Evolutionary conservation across 1,140 invertebrate genomes (phyloP), one percentile per base, ranked within the genome.

Genomic region (Tigriopus japonicus): DNA sequence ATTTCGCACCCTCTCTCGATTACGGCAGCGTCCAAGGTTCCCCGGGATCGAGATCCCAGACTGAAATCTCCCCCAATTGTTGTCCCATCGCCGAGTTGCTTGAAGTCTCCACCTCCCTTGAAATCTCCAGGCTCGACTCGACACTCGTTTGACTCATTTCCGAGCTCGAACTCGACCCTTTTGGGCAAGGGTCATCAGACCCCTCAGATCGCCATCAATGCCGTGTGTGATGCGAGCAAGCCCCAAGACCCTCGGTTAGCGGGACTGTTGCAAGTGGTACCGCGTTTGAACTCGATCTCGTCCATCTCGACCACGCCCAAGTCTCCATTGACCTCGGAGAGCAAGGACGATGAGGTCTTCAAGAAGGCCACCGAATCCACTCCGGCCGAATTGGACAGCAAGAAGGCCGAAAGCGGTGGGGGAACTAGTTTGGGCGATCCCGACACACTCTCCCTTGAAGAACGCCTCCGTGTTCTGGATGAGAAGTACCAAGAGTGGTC

Each of bases 401-500:
- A 35, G 9, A 35, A 35, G 3, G 28, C 9, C 28, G 28, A 35
- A 9, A 9, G 28, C 9, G 28, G 28, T 35, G 28, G n/a, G n/a
- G n/a, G n/a, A n/a, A n/a, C 28, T 35, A 35, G 28, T 35, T 35
- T 35, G 45, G 45, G n/a, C 10, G 45, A 21, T 49, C 17, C 52
- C 3, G 15, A 17, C 52, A 21, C 62, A 56, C 67, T 68, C 53
- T 72, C 73, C 21, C 75, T 93, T 55, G 89, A 94, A 66, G 89
- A 95, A 69, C 75, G 90, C 60, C 86, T 97, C 74, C 71, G 84
- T 71, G 80, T 78, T 9, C 75, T 96, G 14, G 90, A 95, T 72
- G 90, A 93, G 70, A 90, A 88, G 69, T 91, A 88, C 67, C 86
- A 90, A 70, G 84, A 85, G 61, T 91, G 87, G 86, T 86, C 82